Evolutionary conservation across 1,140 invertebrate genomes (phyloP).

Genomic region (Augochlora pura): DNA sequence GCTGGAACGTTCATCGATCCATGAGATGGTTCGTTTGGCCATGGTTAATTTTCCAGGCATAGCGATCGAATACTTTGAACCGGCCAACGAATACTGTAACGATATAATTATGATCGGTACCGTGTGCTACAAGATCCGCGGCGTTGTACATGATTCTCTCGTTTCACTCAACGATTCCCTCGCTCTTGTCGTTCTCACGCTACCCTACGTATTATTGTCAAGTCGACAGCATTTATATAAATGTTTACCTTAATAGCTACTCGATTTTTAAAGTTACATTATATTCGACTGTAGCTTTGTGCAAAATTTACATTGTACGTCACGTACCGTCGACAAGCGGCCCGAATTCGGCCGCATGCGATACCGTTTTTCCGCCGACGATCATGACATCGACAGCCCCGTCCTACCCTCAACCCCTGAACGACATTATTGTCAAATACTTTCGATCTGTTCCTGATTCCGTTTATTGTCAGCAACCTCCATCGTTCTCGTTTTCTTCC

Average conservation of each 20-base stretch:
- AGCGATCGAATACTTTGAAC: too few species aligned
- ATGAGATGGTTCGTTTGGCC: too few species aligned
- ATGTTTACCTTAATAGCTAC: slow-evolving; percentile 69
- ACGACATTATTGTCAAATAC: slow-evolving; percentile 56
- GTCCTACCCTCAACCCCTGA: slow-evolving; percentile 20
- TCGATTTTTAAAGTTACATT: slow-evolving; percentile 68
- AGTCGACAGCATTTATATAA: slow-evolving; percentile 79
- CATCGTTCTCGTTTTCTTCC: too few species aligned
- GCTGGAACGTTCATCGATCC: too few species aligned
- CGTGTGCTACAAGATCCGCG: neutral
- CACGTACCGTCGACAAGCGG: slow-evolving; percentile 33
- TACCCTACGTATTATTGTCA: slow-evolving; percentile 78
- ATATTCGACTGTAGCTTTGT: slow-evolving; percentile 73
- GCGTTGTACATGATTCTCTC: slow-evolving; percentile 51
- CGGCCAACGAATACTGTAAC: too few species aligned
- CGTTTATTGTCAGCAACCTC: neutral
- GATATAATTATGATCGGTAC: too few species aligned
- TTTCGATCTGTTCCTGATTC: neutral
- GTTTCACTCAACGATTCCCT: slow-evolving; percentile 27
- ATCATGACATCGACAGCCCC: slow-evolving; percentile 15
- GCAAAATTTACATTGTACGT: slow-evolving; percentile 77
- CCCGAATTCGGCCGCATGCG: slow-evolving; percentile 26
- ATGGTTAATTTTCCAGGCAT: too few species aligned
- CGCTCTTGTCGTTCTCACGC: slow-evolving; percentile 47
- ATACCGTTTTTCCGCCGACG: neutral